Evolutionary conservation across 2,797 vertebrate species (phyloP), one percentile per base, ranked within the genome.

Genomic region (Chaunax sp.): DNA sequence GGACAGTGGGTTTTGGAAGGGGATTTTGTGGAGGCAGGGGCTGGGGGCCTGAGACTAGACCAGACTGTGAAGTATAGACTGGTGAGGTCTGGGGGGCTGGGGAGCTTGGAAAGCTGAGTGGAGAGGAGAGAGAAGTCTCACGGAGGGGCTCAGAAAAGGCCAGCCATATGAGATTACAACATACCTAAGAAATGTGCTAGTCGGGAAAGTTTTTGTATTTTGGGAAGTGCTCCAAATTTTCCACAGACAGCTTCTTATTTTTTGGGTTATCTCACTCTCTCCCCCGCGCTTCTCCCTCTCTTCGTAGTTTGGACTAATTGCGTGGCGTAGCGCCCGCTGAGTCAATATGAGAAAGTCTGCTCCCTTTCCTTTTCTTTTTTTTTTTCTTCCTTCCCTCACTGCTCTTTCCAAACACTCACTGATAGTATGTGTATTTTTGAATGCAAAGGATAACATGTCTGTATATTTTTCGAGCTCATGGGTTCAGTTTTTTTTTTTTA

Each of bases 91-190:
- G 80, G 86, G 85, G 25, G 54, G 87, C 26, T 55, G 82, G 83
- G 82, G 82, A 71, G 83, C 75, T 87, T 87, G 88, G 86, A 89
- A 92, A 90, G 84, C 87, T 64, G 81, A 89, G 89, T 37, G 79
- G 78, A 84, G 89, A 89, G 87, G 75, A 86, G 85, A 89, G 80
- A 61, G 79, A 57, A 82, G 86, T 84, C 87, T 90, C 89, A 86
- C 82, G 9, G 87, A 92, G 12, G 90, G 91, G 93, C 91, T 90
- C 73, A 77, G 82, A 83, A 89, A 90, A 92, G 93, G 89, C 92
- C 91, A 93, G 89, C 92, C 91, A 92, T 92, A 89, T 68, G 90
- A 92, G 93, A 94, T 95, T 93, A 94, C 92, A 84, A 60, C 92
- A 94, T 92, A 83, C 82, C 90, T 84, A 13, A 74, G 92, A 93